Evolutionary conservation across 92 coral and sea anemone species (phyloP).

Genomic region (Phenganax subtilis): DNA sequence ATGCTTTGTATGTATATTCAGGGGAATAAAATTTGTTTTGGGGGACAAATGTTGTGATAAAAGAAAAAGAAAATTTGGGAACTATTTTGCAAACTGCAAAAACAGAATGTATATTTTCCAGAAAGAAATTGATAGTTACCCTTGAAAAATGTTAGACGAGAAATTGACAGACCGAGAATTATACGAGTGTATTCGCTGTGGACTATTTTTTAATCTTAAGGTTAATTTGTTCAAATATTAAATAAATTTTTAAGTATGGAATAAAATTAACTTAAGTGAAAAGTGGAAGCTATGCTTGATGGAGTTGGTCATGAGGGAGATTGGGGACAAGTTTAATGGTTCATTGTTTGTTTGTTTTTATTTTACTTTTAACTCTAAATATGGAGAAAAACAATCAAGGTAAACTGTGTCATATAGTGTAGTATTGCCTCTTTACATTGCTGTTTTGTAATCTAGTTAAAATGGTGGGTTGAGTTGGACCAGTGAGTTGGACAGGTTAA

Average conservation of each 20-base stretch:
- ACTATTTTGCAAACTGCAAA: no score
- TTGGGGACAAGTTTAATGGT: neutral
- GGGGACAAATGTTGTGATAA: no score
- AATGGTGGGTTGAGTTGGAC: neutral
- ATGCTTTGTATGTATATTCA: no score
- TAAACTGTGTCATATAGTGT: neutral
- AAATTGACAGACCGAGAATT: no score
- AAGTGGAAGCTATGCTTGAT: neutral
- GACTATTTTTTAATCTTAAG: no score
- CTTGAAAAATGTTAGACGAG: no score
- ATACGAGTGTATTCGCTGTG: no score
- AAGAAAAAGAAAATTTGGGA: no score
- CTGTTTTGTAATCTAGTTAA: neutral
- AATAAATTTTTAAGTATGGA: neutral
- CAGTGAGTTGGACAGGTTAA: no score
- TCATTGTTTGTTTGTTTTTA: neutral
- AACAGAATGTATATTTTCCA: no score
- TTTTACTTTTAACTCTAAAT: neutral
- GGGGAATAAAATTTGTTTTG: no score
- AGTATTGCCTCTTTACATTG: neutral
- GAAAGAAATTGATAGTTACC: no score
- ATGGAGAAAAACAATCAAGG: conserved; percentile 40
- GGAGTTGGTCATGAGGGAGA: neutral
- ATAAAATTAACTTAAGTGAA: neutral
- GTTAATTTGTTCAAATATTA: neutral